Evolutionary conservation across 2,888 invertebrate species (phyloP), one percentile per base, ranked within the genome.

Genomic region (Melipona bicolor): DNA sequence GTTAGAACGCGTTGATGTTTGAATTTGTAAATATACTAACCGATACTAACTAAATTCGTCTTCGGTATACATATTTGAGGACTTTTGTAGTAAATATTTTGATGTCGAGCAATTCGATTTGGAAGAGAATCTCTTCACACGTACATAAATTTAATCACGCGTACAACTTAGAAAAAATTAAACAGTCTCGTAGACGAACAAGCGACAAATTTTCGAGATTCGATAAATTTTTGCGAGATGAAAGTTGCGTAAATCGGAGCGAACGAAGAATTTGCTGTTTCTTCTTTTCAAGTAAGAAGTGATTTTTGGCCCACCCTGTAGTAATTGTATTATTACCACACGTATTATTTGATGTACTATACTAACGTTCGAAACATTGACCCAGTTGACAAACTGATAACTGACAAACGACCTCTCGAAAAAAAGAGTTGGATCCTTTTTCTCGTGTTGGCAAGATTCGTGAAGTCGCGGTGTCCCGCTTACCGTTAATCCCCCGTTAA

Each of bases 401-500:
- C 43, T 43, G 9, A 43, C 9, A 43, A 0, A 43, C 1, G 9
- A 11, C 11, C 43, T 2, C 9, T 43, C 43, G 43, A 15, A 59
- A 59, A 17, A 15, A 4, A 32, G 5, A 19, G 19, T 17, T 3
- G 5, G 1, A 15, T 56, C 36, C n/a, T 56, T 36, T 36, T 19
- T 19, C 11, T 43, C 9, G 9, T 43, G 9, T 43, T 9, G 0
- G 17, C 17, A 13, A 17, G 4, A 32, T 67, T 67, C 65, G 62
- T 11, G 49, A 82, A 78, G 67, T 27, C 72, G 15, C 59, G 32
- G 50, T 83, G 72, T 71, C 56, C 70, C 21, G n/a, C 50, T 61
- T 84, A 78, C 87, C 86, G 86, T 87, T 87, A 86, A 86, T 77
- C 76, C 64, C 15, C 50, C 56, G 79, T 72, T 83, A 77, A 50